Evolutionary conservation across 2,888 invertebrate species (phyloP).

Genomic region (Conomelus anceps): DNA sequence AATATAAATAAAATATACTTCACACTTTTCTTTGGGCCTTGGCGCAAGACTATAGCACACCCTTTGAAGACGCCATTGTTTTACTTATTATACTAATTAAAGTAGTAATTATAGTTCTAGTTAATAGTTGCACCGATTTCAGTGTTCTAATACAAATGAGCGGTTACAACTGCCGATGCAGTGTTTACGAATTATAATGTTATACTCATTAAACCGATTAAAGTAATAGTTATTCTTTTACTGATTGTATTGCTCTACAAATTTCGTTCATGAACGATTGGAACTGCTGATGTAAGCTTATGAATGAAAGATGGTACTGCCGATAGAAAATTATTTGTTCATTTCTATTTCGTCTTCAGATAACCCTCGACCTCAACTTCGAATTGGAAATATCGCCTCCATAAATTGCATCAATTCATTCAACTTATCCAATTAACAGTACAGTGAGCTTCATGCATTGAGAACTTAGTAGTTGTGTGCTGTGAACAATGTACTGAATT

Average conservation of each 20-base stretch:
- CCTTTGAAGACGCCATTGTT: too few species aligned
- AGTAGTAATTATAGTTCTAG: too few species aligned
- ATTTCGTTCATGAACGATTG: neutral
- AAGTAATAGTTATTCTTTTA: too few species aligned
- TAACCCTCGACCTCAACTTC: neutral
- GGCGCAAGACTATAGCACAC: too few species aligned
- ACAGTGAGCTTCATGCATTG: neutral
- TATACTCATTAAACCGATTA: too few species aligned
- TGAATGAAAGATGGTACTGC: neutral
- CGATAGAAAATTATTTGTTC: neutral
- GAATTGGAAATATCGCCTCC: neutral
- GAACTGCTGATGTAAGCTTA: neutral
- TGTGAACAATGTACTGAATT: neutral
- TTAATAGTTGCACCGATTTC: too few species aligned
- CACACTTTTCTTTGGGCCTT: too few species aligned
- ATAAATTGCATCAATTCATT: neutral
- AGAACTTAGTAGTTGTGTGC: neutral
- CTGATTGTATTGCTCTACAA: neutral
- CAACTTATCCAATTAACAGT: neutral
- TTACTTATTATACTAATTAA: too few species aligned
- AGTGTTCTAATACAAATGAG: too few species aligned
- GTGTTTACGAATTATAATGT: too few species aligned
- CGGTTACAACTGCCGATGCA: too few species aligned
- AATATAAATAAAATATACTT: too few species aligned
- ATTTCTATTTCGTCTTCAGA: neutral